A percentile compares a stretch with the other conserved stretches of the same genome.
These are phyloP conservation scores for Hypothenemus hampei DNA, from an alignment of 1,140 invertebrate genomes.

Conservation along the genomic window DNA sequence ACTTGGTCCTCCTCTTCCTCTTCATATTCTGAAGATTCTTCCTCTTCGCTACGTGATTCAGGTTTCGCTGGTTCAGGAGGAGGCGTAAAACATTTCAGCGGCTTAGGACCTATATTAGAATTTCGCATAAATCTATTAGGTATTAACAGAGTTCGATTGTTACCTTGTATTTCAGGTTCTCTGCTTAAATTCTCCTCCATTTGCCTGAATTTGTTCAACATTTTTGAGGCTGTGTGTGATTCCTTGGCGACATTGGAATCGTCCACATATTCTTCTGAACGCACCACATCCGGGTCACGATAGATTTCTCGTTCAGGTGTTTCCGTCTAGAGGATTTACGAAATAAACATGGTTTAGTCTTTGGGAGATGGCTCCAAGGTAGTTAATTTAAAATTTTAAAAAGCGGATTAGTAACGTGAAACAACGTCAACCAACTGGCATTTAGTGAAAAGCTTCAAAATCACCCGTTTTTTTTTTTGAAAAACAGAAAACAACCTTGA, in stretches of 20 bases:
- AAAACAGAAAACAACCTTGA: slow-evolving; percentile 42
- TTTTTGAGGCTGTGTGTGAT: slow-evolving; percentile 73
- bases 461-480: no score
- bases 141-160: background rate
- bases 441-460: no score
- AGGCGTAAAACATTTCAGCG: slow-evolving; percentile 82
- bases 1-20: slow-evolving; percentile 56
- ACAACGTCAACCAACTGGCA: no score
- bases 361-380: no score
- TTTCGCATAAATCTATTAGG: background rate
- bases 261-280: slow-evolving; percentile 57
- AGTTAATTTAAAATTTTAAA: no score
- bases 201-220: slow-evolving; percentile 81
- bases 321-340: slow-evolving; percentile 45
- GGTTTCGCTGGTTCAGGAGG: slow-evolving; percentile 63
- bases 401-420: no score
- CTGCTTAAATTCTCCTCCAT: slow-evolving; percentile 68
- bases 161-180: slow-evolving; percentile 54
- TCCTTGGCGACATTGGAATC: slow-evolving; percentile 55
- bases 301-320: slow-evolving; percentile 71
- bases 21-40: slow-evolving; percentile 48
- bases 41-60: slow-evolving; percentile 50
- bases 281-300: slow-evolving; percentile 69
- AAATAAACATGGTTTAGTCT: background rate
- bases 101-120: slow-evolving; percentile 60